Percentiles rank a stretch among this genome's conserved stretches.
These are phyloP conservation scores for Lasiommata megera DNA, from an alignment of 2,888 invertebrate genomes.

Conservation along the genomic window DNA sequence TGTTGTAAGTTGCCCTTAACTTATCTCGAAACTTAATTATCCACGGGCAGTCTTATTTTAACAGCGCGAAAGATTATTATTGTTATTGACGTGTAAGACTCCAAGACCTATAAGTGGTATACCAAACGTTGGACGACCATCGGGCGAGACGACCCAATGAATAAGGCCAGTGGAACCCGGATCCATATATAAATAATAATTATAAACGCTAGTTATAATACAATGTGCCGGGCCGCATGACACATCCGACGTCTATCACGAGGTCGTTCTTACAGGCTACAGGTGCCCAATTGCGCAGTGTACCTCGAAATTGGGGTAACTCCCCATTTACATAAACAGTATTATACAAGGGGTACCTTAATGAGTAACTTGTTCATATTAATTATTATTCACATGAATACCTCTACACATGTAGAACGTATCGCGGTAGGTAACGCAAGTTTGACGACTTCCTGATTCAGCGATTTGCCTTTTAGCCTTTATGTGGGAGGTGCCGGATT, in stretches of 20 bases:
- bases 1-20: too few relatives aligned
- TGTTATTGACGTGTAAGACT: too few relatives aligned
- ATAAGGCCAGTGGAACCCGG: slow-evolving; percentile 53
- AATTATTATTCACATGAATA: slow-evolving; percentile 21
- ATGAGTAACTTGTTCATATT: slow-evolving; percentile 36
- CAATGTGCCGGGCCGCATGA: slow-evolving; percentile 42
- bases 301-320: slow-evolving; percentile 42
- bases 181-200: slow-evolving; percentile 46
- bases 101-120: too few relatives aligned
- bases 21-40: too few relatives aligned
- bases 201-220: slow-evolving; percentile 36
- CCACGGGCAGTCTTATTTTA: too few relatives aligned
- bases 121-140: not conserved
- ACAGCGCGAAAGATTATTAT: too few relatives aligned
- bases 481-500: too few relatives aligned
- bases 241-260: slow-evolving; percentile 36
- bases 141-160: slow-evolving; percentile 36
- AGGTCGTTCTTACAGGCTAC: slow-evolving; percentile 52
- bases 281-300: slow-evolving; percentile 57
- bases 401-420: slow-evolving; percentile 8
- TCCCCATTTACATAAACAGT: slow-evolving; percentile 35
- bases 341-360: slow-evolving; percentile 35
- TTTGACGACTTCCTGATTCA: not conserved
- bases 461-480: too few relatives aligned
- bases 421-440: slow-evolving; percentile 8